A percentile compares a stretch with the other conserved stretches of the same genome.
phyloP scores from a whole-genome alignment of 1,140 invertebrate species.

The Aradophagus sp. region DNA sequence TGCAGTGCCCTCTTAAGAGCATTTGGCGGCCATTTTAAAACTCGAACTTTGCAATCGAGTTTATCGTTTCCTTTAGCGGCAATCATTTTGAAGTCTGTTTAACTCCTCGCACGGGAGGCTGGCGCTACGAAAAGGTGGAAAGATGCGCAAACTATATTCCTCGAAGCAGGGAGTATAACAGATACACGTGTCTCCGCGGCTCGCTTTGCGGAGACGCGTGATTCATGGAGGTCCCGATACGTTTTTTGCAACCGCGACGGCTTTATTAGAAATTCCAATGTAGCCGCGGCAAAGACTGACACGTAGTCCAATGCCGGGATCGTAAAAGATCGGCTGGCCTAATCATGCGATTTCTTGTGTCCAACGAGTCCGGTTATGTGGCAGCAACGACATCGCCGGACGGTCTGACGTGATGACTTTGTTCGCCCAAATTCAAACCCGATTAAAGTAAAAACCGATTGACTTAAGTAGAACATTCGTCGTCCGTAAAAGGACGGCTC shows the following conservation, averaged over 20 bases:
- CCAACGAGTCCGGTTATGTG: slow-evolving; percentile 46
- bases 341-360: slow-evolving; percentile 65
- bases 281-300: slow-evolving; percentile 62
- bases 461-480: slow-evolving; percentile 56
- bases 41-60: too few relatives aligned
- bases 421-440: slow-evolving; percentile 57
- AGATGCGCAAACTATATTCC: slow-evolving; percentile 53
- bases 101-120: slow-evolving; percentile 27
- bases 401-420: slow-evolving; percentile 65
- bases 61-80: too few relatives aligned
- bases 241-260: slow-evolving; percentile 67
- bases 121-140: slow-evolving; percentile 25
- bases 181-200: slow-evolving; percentile 69
- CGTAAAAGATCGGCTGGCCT: slow-evolving; percentile 61
- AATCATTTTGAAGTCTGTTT: too few relatives aligned
- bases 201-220: slow-evolving; percentile 67
- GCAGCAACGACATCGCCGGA: slow-evolving; percentile 52
- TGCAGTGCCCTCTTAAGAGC: too few relatives aligned
- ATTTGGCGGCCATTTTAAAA: too few relatives aligned
- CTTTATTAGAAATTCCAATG: slow-evolving; percentile 75
- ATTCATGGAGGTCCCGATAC: slow-evolving; percentile 72
- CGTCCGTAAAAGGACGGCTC: slow-evolving; percentile 42
- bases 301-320: slow-evolving; percentile 57
- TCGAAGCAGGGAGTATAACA: slow-evolving; percentile 59
- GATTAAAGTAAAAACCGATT: slow-evolving; percentile 55